Conservation (phyloP, 2,797 vertebrate species). For the Diplodus sargus region DNA sequence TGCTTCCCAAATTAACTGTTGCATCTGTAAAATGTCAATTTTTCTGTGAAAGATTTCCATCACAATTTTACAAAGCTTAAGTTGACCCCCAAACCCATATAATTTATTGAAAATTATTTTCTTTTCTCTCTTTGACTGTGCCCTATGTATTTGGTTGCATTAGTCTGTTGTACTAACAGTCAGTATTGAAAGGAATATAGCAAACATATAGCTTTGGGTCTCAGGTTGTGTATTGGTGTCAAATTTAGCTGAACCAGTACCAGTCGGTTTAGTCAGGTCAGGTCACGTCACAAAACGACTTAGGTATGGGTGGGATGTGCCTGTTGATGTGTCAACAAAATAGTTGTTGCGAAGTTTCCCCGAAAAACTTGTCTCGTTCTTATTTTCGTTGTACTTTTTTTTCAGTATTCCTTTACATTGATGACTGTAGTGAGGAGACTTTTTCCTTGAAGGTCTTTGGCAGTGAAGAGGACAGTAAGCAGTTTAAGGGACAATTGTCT, state of each 20-base stretch:
- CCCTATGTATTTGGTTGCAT: neutral
- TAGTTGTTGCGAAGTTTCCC: neutral
- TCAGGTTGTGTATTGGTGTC: neutral
- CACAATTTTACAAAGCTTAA: too few species aligned
- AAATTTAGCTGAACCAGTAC: neutral
- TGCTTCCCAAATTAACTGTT: neutral
- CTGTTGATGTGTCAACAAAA: neutral
- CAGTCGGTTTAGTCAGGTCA: neutral
- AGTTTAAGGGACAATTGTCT: slow-evolving; percentile 29
- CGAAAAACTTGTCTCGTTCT: too few species aligned
- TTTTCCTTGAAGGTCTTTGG: neutral
- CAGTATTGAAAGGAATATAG: neutral
- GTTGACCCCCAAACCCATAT: too few species aligned
- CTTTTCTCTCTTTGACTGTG: neutral
- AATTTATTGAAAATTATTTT: neutral
- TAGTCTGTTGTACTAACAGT: neutral
- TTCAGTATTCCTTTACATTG: neutral
- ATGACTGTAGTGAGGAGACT: neutral
- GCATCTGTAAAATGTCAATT: too few species aligned
- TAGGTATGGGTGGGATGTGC: neutral
- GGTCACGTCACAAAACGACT: neutral
- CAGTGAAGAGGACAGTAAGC: slow-evolving; percentile 1
- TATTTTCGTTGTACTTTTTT: too few species aligned
- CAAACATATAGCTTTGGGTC: neutral
- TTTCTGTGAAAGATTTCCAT: too few species aligned